Base-by-base conservation (phyloP, 2,888 invertebrate genomes). In the Agonopterix heracliana region DNA sequence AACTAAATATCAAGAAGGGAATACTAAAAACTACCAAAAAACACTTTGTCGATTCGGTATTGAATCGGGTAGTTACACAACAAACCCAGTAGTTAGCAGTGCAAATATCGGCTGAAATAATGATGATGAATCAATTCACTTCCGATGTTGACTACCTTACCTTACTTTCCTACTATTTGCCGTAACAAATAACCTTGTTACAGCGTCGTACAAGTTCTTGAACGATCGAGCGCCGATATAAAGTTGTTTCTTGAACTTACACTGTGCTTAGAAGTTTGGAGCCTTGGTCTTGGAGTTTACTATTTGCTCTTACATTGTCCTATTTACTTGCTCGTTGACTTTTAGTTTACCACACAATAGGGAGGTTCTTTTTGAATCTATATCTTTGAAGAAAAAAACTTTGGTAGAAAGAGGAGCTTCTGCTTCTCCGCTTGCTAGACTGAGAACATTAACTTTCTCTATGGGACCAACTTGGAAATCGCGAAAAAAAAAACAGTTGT, bases 241-340 rank as follows among this genome's bases (percentile, higher is more conserved):
- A 45, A 45, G 9, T 45, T 45, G 45, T 35, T 45, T 11, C 14
- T 10, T 42, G 10, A 44, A 44, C 26, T 44, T 44, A 11, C 26
- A 13, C 34, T 26, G 44, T 26, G 26, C 26, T 26, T 26, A 26
- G 26, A 26, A 26, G 26, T 42, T 34, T 42, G 50, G 45, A 53
- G 26, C 26, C 26, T 26, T 26, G 26, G 26, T 26, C 26, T 26
- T 26, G 26, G 26, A 26, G 26, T 26, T 26, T 53, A 47, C 45
- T 41, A 47, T 47, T 52, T 36, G 40, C n/a, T 11, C 40, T 40
- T 11, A 40, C 40, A 11, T 40, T 40, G 40, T 11, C n/a, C 40
- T 11, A 11, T 40, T 11, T 11, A 40, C 40, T 11, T 11, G 40
- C n/a, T 40, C n/a, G 11, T 40, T 40, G 40, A 40, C 11, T n/a